A percentile compares a stretch with the other conserved stretches of the same genome.
These are phyloP conservation scores for Pangasius larnaudii DNA, from an alignment of 2,797 vertebrate genomes.

Conservation along the genomic window DNA sequence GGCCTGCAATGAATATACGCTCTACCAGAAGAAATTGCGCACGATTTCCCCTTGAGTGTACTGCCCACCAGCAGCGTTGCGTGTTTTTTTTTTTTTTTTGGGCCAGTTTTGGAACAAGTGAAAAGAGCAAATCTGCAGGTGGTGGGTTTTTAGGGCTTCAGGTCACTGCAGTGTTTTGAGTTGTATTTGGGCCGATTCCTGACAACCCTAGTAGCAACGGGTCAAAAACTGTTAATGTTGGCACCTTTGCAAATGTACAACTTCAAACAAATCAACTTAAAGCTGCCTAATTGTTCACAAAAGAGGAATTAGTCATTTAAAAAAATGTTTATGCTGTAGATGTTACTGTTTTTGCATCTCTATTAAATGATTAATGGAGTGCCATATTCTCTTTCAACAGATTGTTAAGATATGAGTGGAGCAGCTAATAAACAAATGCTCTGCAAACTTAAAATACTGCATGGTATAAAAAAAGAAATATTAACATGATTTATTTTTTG, in stretches of 20 bases:
- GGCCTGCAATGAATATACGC: background rate
- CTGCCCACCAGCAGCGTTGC: background rate
- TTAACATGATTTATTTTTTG: slow-evolving; percentile 25
- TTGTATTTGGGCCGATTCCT: background rate
- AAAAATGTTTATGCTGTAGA: background rate
- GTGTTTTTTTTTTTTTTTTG: background rate
- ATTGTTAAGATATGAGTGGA: background rate
- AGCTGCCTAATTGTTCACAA: background rate
- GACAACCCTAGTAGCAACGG: background rate
- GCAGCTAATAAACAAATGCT: background rate
- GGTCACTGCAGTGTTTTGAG: background rate
- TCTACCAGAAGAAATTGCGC: background rate
- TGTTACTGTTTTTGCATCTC: too few species aligned
- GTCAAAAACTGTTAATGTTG: background rate
- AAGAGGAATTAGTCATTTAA: background rate
- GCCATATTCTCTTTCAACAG: background rate
- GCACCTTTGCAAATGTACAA: background rate
- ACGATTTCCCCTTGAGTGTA: background rate
- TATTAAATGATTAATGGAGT: background rate
- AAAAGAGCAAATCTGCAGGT: background rate
- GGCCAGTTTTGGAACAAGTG: background rate
- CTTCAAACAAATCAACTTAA: background rate
- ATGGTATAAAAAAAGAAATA: slow-evolving; percentile 22
- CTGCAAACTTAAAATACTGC: slow-evolving; percentile 38
- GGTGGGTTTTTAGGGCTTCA: background rate